A percentile compares a stretch with the other conserved stretches of the same genome.
phyloP scores from a whole-genome alignment of 2,888 invertebrate species.

The Arge pagana region DNA sequence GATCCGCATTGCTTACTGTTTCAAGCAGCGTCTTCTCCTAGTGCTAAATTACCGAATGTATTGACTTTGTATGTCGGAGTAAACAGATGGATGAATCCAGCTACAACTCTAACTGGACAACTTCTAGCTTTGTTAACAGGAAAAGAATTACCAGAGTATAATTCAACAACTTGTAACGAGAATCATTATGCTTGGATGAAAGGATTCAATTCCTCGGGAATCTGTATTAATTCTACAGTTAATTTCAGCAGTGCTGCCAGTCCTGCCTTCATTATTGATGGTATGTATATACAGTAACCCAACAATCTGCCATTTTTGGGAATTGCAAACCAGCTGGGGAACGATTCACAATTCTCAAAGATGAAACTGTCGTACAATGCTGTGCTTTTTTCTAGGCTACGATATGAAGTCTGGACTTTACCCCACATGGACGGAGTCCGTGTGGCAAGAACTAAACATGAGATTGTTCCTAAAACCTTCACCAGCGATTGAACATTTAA shows the following conservation, averaged over 20 bases:
- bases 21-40: conserved; percentile 62
- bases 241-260: conserved; percentile 77
- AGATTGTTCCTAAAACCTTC: conserved; percentile 80
- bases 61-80: conserved; percentile 69
- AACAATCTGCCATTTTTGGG: neutral
- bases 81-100: conserved; percentile 57
- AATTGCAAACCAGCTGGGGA: too few relatives aligned
- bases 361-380: too few relatives aligned
- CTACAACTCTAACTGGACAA: conserved; percentile 66
- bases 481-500: conserved; percentile 62
- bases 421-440: conserved; percentile 89
- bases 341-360: too few relatives aligned
- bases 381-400: too few relatives aligned
- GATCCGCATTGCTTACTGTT: conserved; percentile 74
- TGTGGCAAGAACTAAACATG: conserved; percentile 76
- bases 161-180: conserved; percentile 56
- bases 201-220: conserved; percentile 68
- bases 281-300: conserved; percentile 58
- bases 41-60: conserved; percentile 57
- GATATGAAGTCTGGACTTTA: conserved; percentile 76
- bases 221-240: conserved; percentile 75
- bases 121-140: conserved; percentile 69
- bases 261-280: conserved; percentile 78
- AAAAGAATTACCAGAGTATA: conserved; percentile 55
- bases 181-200: conserved; percentile 64